phyloP scores from a whole-genome alignment of 2,797 vertebrate species.

The Carcharodon carcharias region DNA sequence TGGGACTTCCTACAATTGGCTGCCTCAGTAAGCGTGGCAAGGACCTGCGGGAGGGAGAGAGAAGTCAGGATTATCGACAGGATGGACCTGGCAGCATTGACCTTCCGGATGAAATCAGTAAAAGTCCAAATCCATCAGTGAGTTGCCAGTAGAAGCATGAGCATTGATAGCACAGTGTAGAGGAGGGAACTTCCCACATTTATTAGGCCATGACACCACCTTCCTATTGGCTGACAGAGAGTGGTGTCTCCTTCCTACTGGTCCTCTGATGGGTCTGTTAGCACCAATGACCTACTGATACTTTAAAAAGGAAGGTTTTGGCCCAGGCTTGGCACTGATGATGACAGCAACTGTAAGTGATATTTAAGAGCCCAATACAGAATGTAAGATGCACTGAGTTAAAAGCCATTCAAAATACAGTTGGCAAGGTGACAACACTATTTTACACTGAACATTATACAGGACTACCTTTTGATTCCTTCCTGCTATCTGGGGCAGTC shows the following conservation, averaged over 20 bases:
- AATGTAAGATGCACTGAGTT: background rate
- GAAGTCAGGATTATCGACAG: background rate
- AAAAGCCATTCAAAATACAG: background rate
- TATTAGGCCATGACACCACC: background rate
- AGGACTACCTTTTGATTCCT: background rate
- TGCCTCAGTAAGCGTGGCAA: slow-evolving; percentile 45
- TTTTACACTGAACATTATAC: background rate
- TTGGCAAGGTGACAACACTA: background rate
- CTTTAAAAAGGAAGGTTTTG: background rate
- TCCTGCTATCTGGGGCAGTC: background rate
- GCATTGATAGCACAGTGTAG: background rate
- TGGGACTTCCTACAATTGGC: slow-evolving; percentile 43
- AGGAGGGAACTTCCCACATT: too few relatives aligned
- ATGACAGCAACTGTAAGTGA: background rate
- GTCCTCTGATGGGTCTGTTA: background rate
- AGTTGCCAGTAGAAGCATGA: too few relatives aligned
- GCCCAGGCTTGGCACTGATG: background rate
- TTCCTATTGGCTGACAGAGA: background rate
- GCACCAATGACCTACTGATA: background rate
- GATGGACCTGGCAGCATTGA: too few relatives aligned
- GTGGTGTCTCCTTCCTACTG: background rate
- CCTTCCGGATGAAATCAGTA: background rate
- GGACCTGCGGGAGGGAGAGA: slow-evolving; percentile 46
- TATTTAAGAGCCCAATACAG: background rate
- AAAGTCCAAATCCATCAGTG: background rate